Conservation (phyloP, 2,888 invertebrate genomes). For the Amphipoea oculea region DNA sequence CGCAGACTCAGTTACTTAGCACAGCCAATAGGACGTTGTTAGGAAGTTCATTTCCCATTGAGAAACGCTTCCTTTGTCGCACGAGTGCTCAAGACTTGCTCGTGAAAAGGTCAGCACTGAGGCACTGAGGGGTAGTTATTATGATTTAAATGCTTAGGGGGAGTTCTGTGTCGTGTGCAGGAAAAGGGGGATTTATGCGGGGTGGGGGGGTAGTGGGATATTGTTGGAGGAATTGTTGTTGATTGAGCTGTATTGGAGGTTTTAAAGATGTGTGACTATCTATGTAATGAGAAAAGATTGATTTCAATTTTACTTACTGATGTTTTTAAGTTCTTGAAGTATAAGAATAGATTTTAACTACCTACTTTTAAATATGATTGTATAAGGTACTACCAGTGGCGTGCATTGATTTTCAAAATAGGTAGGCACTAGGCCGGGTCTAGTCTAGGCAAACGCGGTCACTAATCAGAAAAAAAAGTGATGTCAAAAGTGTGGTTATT, state of each 20-base stretch:
- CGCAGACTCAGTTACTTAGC: constrained; percentile 16
- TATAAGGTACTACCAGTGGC: not conserved
- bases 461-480: too few species aligned
- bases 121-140: constrained; percentile 26
- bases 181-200: not conserved
- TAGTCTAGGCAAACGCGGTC: too few species aligned
- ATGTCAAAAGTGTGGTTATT: too few species aligned
- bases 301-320: not conserved
- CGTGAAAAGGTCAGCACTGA: constrained; percentile 54
- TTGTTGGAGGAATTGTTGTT: not conserved
- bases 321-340: not conserved
- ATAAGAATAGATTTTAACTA: not conserved
- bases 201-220: constrained; percentile 1
- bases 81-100: constrained; percentile 32
- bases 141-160: constrained; percentile 46
- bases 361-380: not conserved
- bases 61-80: constrained; percentile 53
- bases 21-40: constrained; percentile 34
- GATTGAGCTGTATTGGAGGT: not conserved
- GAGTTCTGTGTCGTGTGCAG: constrained; percentile 15
- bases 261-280: not conserved
- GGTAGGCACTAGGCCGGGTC: too few species aligned
- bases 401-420: too few species aligned
- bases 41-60: constrained; percentile 57
- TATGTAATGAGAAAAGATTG: not conserved